These are phyloP conservation scores for Epicauta chinensis DNA, from an alignment of 1,140 invertebrate species.

Conservation along the genomic window DNA sequence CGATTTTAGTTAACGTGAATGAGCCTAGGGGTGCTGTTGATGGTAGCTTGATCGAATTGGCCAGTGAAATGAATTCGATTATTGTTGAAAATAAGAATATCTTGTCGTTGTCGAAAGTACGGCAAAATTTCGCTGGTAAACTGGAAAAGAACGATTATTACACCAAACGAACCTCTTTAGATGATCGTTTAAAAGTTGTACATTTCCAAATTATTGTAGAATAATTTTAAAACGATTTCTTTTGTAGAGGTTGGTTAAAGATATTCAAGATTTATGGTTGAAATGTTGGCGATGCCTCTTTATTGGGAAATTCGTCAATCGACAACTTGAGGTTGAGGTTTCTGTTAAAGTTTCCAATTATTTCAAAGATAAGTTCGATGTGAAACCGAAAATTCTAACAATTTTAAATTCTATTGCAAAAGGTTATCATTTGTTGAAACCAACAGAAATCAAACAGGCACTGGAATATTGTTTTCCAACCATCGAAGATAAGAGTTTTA, in stretches of 20 bases:
- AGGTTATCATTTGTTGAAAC: constrained; percentile 16
- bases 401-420: constrained; percentile 22
- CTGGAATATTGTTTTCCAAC: constrained; percentile 26
- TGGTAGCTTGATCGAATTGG: constrained; percentile 9
- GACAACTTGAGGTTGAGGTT: constrained; percentile 17
- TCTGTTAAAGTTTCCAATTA: constrained; percentile 15
- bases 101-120: constrained; percentile 1
- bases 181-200: constrained; percentile 23
- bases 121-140: constrained; percentile 18
- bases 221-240: constrained; percentile 2
- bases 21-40: constrained; percentile 19
- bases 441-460: constrained; percentile 20
- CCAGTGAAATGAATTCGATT: constrained; percentile 12
- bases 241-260: constrained; percentile 27
- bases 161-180: constrained; percentile 6
- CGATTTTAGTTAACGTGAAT: constrained; percentile 25
- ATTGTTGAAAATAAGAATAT: constrained; percentile 20
- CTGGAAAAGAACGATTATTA: constrained; percentile 20
- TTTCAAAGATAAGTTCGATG: constrained; percentile 10
- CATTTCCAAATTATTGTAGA: background rate
- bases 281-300: constrained; percentile 34
- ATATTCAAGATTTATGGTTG: constrained; percentile 33
- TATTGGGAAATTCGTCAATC: constrained; percentile 31
- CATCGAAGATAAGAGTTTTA: constrained; percentile 8
- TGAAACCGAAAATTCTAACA: constrained; percentile 16